phyloP scores from a whole-genome alignment of 2,888 invertebrate species.

The Stenolophus ochropezus region DNA sequence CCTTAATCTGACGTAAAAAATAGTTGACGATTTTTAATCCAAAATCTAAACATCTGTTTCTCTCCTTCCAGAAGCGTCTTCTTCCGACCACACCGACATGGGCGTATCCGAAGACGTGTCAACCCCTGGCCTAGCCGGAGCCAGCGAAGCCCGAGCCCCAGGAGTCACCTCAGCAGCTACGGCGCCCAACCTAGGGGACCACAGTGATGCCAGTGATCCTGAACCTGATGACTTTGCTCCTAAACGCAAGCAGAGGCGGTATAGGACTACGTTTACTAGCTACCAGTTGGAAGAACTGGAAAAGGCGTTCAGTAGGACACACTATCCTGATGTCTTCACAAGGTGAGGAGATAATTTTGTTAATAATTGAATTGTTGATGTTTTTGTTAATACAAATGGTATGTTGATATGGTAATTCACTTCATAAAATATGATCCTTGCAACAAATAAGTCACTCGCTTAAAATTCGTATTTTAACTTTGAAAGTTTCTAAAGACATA shows the following conservation, averaged over 20 bases:
- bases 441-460: no score
- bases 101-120: slow-evolving; percentile 71
- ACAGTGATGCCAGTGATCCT: slow-evolving; percentile 78
- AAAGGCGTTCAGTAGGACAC: slow-evolving; percentile 97
- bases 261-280: slow-evolving; percentile 95
- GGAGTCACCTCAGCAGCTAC: slow-evolving; percentile 46
- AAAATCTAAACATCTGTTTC: not conserved
- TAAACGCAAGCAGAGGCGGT: slow-evolving; percentile 92
- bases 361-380: not conserved
- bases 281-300: slow-evolving; percentile 97
- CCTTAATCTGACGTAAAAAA: no score
- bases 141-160: slow-evolving; percentile 3
- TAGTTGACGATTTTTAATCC: no score
- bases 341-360: slow-evolving; percentile 77
- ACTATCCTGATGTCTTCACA: slow-evolving; percentile 98
- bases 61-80: slow-evolving; percentile 69
- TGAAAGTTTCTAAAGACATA: no score
- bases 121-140: slow-evolving; percentile 65
- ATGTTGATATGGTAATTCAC: no score
- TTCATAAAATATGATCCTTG: no score
- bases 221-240: slow-evolving; percentile 86
- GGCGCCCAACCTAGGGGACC: slow-evolving; percentile 62
- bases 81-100: slow-evolving; percentile 70
- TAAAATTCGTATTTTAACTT: no score
- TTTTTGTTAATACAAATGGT: no score